These are phyloP conservation scores for Papilio polyxenes DNA, from an alignment of 1,140 invertebrate species.

Conservation along the genomic window DNA sequence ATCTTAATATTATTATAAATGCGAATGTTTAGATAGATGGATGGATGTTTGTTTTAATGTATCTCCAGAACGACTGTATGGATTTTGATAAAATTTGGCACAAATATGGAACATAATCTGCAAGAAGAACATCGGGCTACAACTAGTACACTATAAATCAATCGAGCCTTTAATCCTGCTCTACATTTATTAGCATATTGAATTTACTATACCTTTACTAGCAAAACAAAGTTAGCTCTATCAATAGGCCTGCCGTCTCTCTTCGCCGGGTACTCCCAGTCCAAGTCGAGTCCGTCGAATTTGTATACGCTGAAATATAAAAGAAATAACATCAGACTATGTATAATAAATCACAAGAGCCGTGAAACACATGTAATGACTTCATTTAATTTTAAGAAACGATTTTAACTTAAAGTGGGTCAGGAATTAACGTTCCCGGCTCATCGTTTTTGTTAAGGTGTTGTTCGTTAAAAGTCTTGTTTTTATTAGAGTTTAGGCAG, in stretches of 20 bases:
- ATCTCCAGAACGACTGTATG: too few relatives aligned
- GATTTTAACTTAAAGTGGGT: not conserved
- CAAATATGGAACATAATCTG: too few relatives aligned
- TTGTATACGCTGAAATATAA: slow-evolving; percentile 83
- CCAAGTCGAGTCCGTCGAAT: slow-evolving; percentile 92
- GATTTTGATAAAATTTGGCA: too few relatives aligned
- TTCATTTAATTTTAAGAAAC: not conserved
- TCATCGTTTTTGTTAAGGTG: not conserved
- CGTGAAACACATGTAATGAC: too few relatives aligned
- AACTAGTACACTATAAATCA: too few relatives aligned
- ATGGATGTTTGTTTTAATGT: too few relatives aligned
- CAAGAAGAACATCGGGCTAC: too few relatives aligned
- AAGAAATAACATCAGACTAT: slow-evolving; percentile 31
- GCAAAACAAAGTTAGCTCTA: slow-evolving; percentile 87
- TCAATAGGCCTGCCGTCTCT: slow-evolving; percentile 87
- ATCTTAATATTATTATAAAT: too few relatives aligned
- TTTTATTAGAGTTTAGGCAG: not conserved
- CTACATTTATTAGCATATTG: not conserved
- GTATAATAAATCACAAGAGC: not conserved
- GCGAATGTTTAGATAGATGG: too few relatives aligned
- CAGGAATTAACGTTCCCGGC: not conserved
- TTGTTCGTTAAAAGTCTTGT: not conserved
- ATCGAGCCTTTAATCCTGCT: too few relatives aligned
- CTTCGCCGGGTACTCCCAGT: slow-evolving; percentile 91
- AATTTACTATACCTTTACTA: slow-evolving; percentile 83